These are phyloP conservation scores for Rhingia campestris DNA, from an alignment of 2,888 invertebrate genomes.

Conservation along the genomic window DNA sequence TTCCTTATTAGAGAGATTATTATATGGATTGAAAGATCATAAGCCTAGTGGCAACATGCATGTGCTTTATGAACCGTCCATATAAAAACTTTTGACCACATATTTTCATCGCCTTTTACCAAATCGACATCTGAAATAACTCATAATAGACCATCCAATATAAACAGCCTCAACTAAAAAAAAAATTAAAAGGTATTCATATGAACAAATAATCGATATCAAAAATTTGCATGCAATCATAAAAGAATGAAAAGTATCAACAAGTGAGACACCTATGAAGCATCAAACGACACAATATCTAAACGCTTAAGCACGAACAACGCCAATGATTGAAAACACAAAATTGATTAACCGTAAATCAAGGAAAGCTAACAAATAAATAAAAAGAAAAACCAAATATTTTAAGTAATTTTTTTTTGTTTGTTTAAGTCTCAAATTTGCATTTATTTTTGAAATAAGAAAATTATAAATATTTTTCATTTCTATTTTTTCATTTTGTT, in stretches of 20 bases:
- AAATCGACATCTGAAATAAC: too few relatives aligned
- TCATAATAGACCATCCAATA: too few relatives aligned
- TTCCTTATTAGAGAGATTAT: too few relatives aligned
- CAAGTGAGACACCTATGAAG: constrained; percentile 12
- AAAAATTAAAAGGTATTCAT: too few relatives aligned
- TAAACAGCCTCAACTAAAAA: too few relatives aligned
- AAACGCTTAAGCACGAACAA: constrained; percentile 22
- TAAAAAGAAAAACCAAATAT: constrained; percentile 56
- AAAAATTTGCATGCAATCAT: not conserved
- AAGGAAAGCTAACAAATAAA: constrained; percentile 7
- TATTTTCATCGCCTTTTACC: too few relatives aligned
- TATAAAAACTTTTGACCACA: too few relatives aligned
- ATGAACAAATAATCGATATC: too few relatives aligned
- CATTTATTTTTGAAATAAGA: constrained; percentile 74
- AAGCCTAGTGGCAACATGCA: too few relatives aligned
- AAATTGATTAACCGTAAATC: constrained; percentile 4
- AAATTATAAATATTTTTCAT: constrained; percentile 69
- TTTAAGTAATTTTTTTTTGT: constrained; percentile 68
- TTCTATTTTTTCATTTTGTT: constrained; percentile 48
- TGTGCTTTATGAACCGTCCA: too few relatives aligned
- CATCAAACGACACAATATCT: constrained; percentile 19
- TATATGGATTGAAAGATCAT: too few relatives aligned
- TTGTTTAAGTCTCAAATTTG: constrained; percentile 73
- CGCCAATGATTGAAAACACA: constrained; percentile 8
- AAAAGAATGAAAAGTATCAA: constrained; percentile 1